Evolutionary conservation across 2,888 invertebrate genomes (phyloP), one percentile per base, ranked within the genome.

Genomic region (Brachyptera putata): DNA sequence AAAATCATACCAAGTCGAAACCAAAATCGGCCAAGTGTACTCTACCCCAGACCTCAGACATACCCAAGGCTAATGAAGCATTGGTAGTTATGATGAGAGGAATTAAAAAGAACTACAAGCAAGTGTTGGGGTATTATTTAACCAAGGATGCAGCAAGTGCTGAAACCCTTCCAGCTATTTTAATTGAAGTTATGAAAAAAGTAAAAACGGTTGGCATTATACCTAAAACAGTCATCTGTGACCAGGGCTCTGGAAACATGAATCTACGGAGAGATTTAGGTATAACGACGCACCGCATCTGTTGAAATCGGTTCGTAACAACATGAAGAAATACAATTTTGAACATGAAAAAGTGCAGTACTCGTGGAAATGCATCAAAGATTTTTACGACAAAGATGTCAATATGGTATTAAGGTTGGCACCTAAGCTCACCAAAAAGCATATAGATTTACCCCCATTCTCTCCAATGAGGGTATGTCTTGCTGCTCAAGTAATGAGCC

Each of bases 301-400:
- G 5, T 14, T 59, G 16, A 59, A 59, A 26, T 59, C 59, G n/a
- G 30, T 59, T 3, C 34, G 53, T 11, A 59, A 59, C 3, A 59
- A 59, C 39, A 41, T 59, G 2, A 59, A 53, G 39, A 53, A 39
- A 39, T 37, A 53, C 24, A 22, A 53, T 25, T 39, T 53, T 11
- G 14, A 39, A 13, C 16, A 24, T 53, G 25, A 25, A 25, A 59
- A 26, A 7, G 37, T 25, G 21, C 26, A 34, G 1, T 22, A 22
- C 36, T 22, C 18, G n/a, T 58, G 58, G 50, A 34, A 34, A 11
- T n/a, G n/a, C 26, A 25, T 39, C 1, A 1, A 22, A 1, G 24
- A 39, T 24, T 59, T 59, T 48, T 59, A 59, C 37, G 26, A 37
- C 16, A 59, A 53, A 53, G 59, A 59, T 41, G 30, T 48, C 24